phyloP scores from a whole-genome alignment of 2,797 vertebrate species.

The Pseudomugil gertrudae region DNA sequence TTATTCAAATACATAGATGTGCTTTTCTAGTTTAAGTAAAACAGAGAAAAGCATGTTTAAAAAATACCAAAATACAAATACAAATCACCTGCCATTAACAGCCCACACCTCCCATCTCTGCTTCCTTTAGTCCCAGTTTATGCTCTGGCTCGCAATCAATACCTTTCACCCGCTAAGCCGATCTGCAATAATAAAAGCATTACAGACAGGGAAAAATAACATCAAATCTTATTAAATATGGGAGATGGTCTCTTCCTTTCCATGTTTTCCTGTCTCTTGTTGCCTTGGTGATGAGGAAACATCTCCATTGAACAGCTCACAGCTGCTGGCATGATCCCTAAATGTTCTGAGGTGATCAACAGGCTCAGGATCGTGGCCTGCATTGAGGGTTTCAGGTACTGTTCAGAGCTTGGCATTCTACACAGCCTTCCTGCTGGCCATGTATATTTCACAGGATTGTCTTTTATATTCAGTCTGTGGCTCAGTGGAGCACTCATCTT shows the following conservation, averaged over 20 bases:
- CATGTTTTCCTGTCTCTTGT: slow-evolving; percentile 69
- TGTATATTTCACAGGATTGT: slow-evolving; percentile 82
- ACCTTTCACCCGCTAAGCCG: slow-evolving; percentile 78
- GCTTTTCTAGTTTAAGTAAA: slow-evolving; percentile 15
- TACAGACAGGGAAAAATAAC: slow-evolving; percentile 77
- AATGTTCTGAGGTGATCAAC: slow-evolving; percentile 66
- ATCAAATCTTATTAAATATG: slow-evolving; percentile 81
- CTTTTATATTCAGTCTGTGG: slow-evolving; percentile 81
- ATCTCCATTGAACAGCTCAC: slow-evolving; percentile 38
- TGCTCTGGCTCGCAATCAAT: slow-evolving; percentile 78
- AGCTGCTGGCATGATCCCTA: slow-evolving; percentile 64
- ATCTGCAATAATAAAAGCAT: slow-evolving; percentile 87
- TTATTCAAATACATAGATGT: slow-evolving; percentile 44
- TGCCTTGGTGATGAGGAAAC: slow-evolving; percentile 64
- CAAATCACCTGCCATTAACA: slow-evolving; percentile 63
- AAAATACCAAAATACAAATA: slow-evolving; percentile 33
- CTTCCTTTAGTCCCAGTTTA: slow-evolving; percentile 56
- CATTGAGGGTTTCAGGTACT: slow-evolving; percentile 69
- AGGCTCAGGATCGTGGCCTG: slow-evolving; percentile 55
- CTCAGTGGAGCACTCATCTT: slow-evolving; percentile 81
- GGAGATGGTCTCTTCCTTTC: slow-evolving; percentile 63
- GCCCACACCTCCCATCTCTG: slow-evolving; percentile 55
- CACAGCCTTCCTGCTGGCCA: slow-evolving; percentile 67
- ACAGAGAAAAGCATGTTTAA: slow-evolving; percentile 6
- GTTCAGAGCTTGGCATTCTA: slow-evolving; percentile 76